Percentiles rank a stretch among this genome's conserved stretches.
These are phyloP conservation scores for Pogona vitticeps DNA, from an alignment of 2,113 vertebrate genomes.

Conservation along the genomic window DNA sequence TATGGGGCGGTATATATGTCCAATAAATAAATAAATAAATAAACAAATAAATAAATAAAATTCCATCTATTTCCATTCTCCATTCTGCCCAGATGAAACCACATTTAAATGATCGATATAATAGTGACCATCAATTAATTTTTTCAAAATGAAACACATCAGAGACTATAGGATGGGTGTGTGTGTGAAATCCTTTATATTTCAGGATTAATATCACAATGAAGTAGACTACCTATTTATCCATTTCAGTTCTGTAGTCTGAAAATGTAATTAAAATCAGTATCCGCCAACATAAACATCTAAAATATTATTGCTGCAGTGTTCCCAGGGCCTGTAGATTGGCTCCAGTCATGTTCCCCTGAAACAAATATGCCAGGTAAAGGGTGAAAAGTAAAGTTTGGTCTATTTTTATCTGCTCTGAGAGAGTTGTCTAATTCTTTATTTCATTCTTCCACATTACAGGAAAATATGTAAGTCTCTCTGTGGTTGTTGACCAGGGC, in stretches of 20 bases:
- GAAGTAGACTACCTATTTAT: background rate
- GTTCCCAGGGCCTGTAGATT: background rate
- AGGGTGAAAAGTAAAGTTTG: background rate
- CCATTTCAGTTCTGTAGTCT: background rate
- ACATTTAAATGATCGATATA: too few species aligned
- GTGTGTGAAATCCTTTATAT: too few species aligned
- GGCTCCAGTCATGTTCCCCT: background rate
- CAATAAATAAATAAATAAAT: too few species aligned
- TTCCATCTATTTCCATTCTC: too few species aligned
- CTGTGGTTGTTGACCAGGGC: too few species aligned
- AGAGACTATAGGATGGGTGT: too few species aligned
- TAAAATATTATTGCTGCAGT: background rate
- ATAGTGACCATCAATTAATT: background rate
- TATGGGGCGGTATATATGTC: too few species aligned
- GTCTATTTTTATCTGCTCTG: background rate
- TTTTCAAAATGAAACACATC: background rate
- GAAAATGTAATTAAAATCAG: background rate
- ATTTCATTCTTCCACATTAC: background rate
- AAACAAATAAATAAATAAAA: too few species aligned
- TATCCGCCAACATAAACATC: background rate
- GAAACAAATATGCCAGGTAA: background rate
- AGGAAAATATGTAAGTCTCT: too few species aligned
- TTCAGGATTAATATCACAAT: background rate
- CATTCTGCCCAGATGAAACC: too few species aligned
- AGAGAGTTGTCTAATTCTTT: background rate